Percentiles rank a stretch among this genome's conserved stretches.
These are phyloP conservation scores for Anguilla anguilla DNA, from an alignment of 2,797 vertebrate genomes.

Conservation along the genomic window DNA sequence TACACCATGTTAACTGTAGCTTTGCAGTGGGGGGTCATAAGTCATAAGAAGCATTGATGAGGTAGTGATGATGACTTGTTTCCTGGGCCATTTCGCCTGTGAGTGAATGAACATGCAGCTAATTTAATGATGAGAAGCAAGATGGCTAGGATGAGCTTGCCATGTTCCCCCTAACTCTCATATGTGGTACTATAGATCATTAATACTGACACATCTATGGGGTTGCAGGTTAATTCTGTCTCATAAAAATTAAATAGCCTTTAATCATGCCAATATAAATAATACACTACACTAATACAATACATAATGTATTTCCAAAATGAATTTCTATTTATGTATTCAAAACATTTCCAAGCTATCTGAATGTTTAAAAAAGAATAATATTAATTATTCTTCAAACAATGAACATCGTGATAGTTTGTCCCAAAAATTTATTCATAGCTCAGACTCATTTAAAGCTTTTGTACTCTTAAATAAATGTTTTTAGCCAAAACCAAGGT, in stretches of 20 bases:
- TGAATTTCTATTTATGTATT: neutral
- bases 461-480: no score
- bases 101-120: neutral
- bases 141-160: neutral
- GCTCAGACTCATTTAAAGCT: no score
- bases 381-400: neutral
- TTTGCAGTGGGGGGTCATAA: neutral
- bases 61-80: neutral
- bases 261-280: neutral
- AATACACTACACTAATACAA: neutral
- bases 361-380: neutral
- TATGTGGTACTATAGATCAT: neutral
- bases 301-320: neutral
- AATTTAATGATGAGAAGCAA: neutral
- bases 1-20: neutral
- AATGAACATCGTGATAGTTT: neutral
- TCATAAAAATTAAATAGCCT: neutral
- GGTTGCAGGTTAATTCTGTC: neutral
- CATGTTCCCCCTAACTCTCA: neutral
- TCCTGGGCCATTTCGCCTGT: neutral
- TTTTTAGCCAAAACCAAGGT: no score
- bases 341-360: neutral
- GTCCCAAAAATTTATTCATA: neutral
- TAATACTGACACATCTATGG: neutral
- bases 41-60: constrained; percentile 3